phyloP scores from a whole-genome alignment of 2,113 vertebrate genomes.

The Poeciliopsis retropinna region DNA sequence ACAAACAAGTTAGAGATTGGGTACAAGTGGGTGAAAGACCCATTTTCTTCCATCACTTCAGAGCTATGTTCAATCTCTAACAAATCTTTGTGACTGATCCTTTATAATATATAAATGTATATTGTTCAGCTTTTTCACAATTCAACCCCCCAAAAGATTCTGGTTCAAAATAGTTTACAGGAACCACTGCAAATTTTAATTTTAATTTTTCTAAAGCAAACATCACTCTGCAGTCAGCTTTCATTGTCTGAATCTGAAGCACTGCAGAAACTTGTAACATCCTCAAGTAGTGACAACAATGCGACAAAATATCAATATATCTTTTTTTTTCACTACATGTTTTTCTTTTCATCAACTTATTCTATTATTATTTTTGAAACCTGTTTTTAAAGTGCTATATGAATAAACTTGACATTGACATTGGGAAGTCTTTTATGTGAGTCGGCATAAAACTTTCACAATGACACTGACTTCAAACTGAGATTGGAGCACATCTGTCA shows the following conservation, averaged over 20 bases:
- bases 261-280: background rate
- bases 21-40: too few species aligned
- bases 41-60: too few species aligned
- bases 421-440: background rate
- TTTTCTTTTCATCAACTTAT: too few species aligned
- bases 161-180: background rate
- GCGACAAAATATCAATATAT: background rate
- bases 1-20: background rate
- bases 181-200: slow-evolving; percentile 1
- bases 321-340: too few species aligned
- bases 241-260: background rate
- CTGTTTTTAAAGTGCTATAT: too few species aligned
- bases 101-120: background rate
- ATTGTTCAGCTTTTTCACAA: background rate
- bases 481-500: slow-evolving; percentile 21
- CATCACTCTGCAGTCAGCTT: background rate
- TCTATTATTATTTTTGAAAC: too few species aligned
- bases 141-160: slow-evolving; percentile 16
- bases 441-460: slow-evolving; percentile 21
- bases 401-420: too few species aligned
- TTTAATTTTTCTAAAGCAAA: slow-evolving; percentile 14
- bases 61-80: background rate
- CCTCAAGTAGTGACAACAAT: background rate
- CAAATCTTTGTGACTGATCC: slow-evolving; percentile 1
- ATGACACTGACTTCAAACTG: slow-evolving; percentile 32